Conservation (phyloP, 2,113 vertebrate species). For the Xyrauchen texanus region DNA sequence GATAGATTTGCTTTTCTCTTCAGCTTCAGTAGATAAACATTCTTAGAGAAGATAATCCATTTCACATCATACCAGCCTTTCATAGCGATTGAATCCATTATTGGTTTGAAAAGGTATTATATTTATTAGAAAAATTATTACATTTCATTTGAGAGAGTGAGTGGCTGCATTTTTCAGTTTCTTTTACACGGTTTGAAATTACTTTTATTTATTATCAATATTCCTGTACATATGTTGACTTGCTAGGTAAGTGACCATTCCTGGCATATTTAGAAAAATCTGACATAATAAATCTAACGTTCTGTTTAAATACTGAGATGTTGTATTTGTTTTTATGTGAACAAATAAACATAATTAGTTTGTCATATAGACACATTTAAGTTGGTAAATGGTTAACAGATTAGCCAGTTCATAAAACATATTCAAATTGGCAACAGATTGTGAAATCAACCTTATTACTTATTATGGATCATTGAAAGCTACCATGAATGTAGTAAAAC, state of each 20-base stretch:
- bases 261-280: not conserved
- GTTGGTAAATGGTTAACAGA: not conserved
- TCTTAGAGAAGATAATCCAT: not conserved
- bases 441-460: not conserved
- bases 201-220: constrained; percentile 2
- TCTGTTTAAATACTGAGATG: not conserved
- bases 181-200: not conserved
- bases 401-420: not conserved
- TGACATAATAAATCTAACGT: not conserved
- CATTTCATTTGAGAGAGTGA: not conserved
- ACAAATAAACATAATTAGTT: no score
- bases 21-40: not conserved
- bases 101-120: constrained; percentile 2
- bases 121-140: constrained; percentile 20
- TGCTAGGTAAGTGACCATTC: constrained; percentile 11
- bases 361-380: not conserved
- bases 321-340: not conserved
- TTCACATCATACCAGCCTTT: not conserved
- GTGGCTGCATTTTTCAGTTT: not conserved
- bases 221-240: not conserved
- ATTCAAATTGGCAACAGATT: not conserved
- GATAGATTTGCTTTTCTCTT: not conserved
- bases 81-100: not conserved
- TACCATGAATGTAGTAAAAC: constrained; percentile 8
- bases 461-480: not conserved